Evolutionary conservation across 2,113 vertebrate genomes (phyloP).

Genomic region (Lasiurus borealis): DNA sequence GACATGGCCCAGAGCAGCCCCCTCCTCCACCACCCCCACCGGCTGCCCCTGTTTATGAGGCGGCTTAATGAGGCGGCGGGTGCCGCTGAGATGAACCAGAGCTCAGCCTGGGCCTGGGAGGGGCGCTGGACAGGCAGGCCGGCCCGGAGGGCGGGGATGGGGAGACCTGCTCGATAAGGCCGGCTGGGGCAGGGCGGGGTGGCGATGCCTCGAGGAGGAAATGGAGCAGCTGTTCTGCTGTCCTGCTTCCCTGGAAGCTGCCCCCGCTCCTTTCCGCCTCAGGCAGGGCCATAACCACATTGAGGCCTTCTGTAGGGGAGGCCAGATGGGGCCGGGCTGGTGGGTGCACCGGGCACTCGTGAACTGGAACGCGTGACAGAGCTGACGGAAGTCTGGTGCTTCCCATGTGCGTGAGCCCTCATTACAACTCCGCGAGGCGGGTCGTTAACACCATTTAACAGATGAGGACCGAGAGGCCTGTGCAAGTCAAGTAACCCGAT

Average conservation of each 20-base stretch:
- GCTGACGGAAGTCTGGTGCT: slow-evolving; percentile 38
- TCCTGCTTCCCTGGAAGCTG: background rate
- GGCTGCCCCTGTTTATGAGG: slow-evolving; percentile 83
- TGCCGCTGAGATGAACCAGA: slow-evolving; percentile 84
- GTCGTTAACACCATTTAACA: background rate
- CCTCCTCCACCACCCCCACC: slow-evolving; percentile 49
- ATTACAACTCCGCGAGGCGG: background rate
- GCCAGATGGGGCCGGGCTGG: background rate
- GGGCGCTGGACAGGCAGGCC: slow-evolving; percentile 72
- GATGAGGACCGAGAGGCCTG: background rate
- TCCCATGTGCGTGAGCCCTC: background rate
- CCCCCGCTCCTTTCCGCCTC: background rate
- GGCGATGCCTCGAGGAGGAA: slow-evolving; percentile 59
- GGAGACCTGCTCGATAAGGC: slow-evolving; percentile 51
- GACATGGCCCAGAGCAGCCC: slow-evolving; percentile 72
- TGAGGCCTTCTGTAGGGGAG: background rate
- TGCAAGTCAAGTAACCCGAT: background rate
- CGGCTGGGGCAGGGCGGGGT: background rate
- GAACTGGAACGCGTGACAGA: background rate
- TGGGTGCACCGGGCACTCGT: background rate
- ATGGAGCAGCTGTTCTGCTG: slow-evolving; percentile 24
- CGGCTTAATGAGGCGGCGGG: slow-evolving; percentile 82
- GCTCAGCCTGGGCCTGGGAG: slow-evolving; percentile 74
- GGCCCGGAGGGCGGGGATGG: slow-evolving; percentile 37
- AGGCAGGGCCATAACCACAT: background rate